These are phyloP conservation scores for Phylloscopus whistleri DNA, from an alignment of 2,113 vertebrate genomes.

Conservation along the genomic window DNA sequence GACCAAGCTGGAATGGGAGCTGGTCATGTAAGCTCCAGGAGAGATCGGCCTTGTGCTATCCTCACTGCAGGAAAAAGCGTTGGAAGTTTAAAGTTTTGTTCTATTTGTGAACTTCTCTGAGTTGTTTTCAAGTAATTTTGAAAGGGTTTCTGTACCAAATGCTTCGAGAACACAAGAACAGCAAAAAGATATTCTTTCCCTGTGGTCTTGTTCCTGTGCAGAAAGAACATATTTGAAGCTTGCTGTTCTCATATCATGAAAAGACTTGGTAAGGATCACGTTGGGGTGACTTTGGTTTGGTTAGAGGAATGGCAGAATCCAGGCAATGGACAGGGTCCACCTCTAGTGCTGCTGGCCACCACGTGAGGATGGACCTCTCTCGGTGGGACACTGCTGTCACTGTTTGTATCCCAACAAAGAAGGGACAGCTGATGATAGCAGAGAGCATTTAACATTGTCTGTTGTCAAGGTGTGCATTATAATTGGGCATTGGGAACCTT, in stretches of 20 bases:
- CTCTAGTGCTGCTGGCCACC: neutral
- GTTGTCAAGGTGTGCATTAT: fast-evolving
- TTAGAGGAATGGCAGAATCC: neutral
- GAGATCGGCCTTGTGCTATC: neutral
- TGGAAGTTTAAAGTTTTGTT: neutral
- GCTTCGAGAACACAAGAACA: neutral
- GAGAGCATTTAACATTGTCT: neutral
- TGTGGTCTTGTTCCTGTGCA: neutral
- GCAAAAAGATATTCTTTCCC: neutral
- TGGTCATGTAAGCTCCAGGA: neutral
- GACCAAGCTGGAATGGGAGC: neutral
- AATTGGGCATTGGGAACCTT: neutral
- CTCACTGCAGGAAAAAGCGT: neutral
- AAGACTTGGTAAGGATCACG: neutral
- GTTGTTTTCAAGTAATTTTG: neutral
- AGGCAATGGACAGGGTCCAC: neutral
- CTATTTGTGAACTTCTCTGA: neutral
- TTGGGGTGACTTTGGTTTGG: neutral
- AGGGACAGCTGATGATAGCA: neutral
- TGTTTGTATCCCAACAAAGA: neutral
- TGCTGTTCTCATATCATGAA: neutral
- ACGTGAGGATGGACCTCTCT: neutral
- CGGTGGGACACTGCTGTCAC: fast-evolving
- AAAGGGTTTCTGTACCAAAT: neutral
- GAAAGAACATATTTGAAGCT: neutral